A percentile compares a stretch with the other conserved stretches of the same genome.
phyloP scores from a whole-genome alignment of 2,113 vertebrate genomes.

The Cygnus atratus region DNA sequence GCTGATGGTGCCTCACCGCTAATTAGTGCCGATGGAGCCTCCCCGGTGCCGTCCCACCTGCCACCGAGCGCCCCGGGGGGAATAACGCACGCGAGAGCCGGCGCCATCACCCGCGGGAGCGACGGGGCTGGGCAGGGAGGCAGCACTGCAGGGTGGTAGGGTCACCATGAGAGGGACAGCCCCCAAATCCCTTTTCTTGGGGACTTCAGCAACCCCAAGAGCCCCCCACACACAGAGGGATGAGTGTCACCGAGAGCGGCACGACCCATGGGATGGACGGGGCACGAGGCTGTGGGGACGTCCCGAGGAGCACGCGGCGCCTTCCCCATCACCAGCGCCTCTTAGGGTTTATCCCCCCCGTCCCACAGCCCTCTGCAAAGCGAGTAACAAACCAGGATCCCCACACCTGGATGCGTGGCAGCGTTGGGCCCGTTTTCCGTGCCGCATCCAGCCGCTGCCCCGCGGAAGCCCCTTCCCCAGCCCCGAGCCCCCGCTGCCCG shows the following conservation, averaged over 20 bases:
- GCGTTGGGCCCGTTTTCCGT: neutral
- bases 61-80: neutral
- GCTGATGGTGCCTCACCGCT: too few relatives aligned
- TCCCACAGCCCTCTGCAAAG: too few relatives aligned
- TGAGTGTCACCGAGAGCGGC: neutral
- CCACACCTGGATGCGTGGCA: too few relatives aligned
- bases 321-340: too few relatives aligned
- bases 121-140: neutral
- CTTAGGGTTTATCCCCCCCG: too few relatives aligned
- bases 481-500: neutral
- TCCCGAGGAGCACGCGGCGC: too few relatives aligned
- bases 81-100: neutral
- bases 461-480: neutral
- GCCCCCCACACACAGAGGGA: too few relatives aligned
- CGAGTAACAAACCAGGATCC: too few relatives aligned
- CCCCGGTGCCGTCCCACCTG: neutral
- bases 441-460: accelerated
- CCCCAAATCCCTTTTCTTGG: neutral
- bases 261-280: neutral
- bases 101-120: accelerated
- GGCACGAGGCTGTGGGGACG: too few relatives aligned
- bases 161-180: neutral
- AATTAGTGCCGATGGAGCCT: accelerated
- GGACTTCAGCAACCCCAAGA: neutral
- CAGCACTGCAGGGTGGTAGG: neutral